Conservation (phyloP, 1,140 invertebrate species). For the Tetragonula clypearis region DNA sequence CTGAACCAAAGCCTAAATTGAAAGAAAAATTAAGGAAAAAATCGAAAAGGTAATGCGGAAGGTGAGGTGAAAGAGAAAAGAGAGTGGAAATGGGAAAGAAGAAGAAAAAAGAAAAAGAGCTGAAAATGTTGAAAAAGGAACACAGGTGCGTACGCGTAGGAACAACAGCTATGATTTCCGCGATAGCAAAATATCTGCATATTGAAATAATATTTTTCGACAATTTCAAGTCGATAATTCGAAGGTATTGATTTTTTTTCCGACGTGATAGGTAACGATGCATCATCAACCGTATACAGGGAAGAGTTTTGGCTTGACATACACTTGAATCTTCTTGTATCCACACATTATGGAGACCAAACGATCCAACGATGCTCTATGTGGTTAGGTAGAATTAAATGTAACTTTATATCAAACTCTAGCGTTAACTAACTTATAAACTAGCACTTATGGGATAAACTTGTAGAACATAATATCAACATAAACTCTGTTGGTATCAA, state of each 20-base stretch:
- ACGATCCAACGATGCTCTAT: slow-evolving; percentile 79
- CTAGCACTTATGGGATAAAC: slow-evolving; percentile 71
- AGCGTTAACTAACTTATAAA: slow-evolving; percentile 80
- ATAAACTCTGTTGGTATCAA: slow-evolving; percentile 30
- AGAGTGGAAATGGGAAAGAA: slow-evolving; percentile 38
- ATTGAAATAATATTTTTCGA: slow-evolving; percentile 15
- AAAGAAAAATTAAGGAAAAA: slow-evolving; percentile 21
- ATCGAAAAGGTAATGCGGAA: slow-evolving; percentile 63
- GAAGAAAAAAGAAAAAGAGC: not conserved
- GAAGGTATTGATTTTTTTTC: slow-evolving; percentile 45
- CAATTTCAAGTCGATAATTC: slow-evolving; percentile 24
- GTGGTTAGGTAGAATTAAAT: slow-evolving; percentile 77
- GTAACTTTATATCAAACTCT: slow-evolving; percentile 77
- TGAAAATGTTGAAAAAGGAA: not conserved
- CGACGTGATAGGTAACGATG: slow-evolving; percentile 24
- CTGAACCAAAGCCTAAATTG: slow-evolving; percentile 27
- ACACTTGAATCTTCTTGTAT: slow-evolving; percentile 63
- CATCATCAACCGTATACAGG: slow-evolving; percentile 26
- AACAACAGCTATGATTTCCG: not conserved
- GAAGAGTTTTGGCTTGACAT: slow-evolving; percentile 46
- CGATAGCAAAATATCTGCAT: slow-evolving; percentile 15
- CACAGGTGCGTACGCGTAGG: not conserved
- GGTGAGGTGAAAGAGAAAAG: slow-evolving; percentile 37
- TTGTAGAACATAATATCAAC: slow-evolving; percentile 27
- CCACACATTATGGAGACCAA: slow-evolving; percentile 54